These are phyloP conservation scores for Hipparchia sbordonii DNA, from an alignment of 2,888 invertebrate species.

Conservation along the genomic window DNA sequence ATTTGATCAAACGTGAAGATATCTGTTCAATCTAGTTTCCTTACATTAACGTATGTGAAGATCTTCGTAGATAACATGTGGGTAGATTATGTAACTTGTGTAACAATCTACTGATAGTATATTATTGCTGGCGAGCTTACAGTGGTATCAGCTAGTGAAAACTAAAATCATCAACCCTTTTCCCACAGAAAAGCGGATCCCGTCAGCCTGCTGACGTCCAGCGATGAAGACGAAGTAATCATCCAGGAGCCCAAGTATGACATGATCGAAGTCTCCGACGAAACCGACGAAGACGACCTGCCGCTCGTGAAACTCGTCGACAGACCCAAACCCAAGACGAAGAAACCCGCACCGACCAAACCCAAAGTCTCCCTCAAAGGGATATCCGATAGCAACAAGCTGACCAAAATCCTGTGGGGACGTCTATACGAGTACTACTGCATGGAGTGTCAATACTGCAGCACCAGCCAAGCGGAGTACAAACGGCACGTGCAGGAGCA, in stretches of 20 bases:
- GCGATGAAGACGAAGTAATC: slow-evolving; percentile 74
- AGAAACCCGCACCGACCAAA: slow-evolving; percentile 28
- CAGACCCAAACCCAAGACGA: slow-evolving; percentile 31
- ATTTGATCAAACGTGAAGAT: too few relatives aligned
- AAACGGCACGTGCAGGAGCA: slow-evolving; percentile 45
- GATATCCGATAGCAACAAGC: background rate
- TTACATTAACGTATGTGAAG: too few relatives aligned
- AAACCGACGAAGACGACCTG: slow-evolving; percentile 69
- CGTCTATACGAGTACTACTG: slow-evolving; percentile 54
- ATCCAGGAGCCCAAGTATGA: slow-evolving; percentile 70
- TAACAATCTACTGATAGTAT: too few relatives aligned
- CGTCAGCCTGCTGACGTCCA: slow-evolving; percentile 69
- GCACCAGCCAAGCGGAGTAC: slow-evolving; percentile 38
- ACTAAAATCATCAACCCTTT: background rate
- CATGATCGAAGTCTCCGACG: slow-evolving; percentile 68
- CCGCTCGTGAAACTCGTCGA: slow-evolving; percentile 59
- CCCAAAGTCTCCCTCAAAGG: background rate
- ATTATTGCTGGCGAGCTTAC: too few relatives aligned
- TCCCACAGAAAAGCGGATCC: slow-evolving; percentile 56
- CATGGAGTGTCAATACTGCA: slow-evolving; percentile 50
- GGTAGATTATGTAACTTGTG: too few relatives aligned
- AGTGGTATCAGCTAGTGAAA: too few relatives aligned
- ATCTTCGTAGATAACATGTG: too few relatives aligned
- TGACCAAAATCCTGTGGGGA: slow-evolving; percentile 45
- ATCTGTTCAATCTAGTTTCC: too few relatives aligned